Conservation (phyloP, 1,140 invertebrate species). For the Drosophila jambulina region DNA sequence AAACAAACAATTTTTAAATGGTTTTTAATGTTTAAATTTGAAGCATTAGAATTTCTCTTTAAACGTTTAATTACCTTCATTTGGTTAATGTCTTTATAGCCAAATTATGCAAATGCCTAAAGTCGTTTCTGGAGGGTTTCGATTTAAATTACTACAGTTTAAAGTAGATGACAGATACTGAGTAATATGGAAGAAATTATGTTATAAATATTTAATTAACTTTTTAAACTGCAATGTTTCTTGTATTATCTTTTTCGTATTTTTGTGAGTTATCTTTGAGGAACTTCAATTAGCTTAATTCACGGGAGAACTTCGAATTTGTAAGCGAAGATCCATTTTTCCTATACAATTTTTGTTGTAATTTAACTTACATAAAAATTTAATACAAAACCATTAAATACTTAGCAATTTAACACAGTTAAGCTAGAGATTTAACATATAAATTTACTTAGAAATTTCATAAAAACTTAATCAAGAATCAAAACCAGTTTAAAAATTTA, state of each 20-base stretch:
- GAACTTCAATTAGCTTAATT: no score
- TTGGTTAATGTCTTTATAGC: conserved; percentile 15
- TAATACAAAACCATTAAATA: no score
- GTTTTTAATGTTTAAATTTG: background rate
- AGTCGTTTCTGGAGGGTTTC: background rate
- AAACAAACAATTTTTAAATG: conserved; percentile 1
- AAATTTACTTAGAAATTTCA: background rate
- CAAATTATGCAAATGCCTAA: conserved; percentile 9
- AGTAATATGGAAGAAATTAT: background rate
- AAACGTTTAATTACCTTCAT: conserved; percentile 9
- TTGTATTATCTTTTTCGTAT: no score
- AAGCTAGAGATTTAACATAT: no score
- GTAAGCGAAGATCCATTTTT: no score
- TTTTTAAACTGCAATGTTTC: no score
- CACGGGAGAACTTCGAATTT: no score
- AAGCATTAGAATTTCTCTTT: conserved; percentile 27
- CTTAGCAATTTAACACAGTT: no score
- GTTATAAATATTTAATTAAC: no score
- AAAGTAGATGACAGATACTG: background rate
- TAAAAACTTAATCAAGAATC: background rate
- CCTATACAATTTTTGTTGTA: no score
- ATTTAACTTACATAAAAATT: no score
- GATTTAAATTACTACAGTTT: background rate
- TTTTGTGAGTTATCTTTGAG: no score
- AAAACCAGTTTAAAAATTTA: background rate